Percentiles rank a stretch among this genome's conserved stretches.
These are phyloP conservation scores for Procambarus clarkii DNA, from an alignment of 1,140 invertebrate genomes.

Conservation along the genomic window DNA sequence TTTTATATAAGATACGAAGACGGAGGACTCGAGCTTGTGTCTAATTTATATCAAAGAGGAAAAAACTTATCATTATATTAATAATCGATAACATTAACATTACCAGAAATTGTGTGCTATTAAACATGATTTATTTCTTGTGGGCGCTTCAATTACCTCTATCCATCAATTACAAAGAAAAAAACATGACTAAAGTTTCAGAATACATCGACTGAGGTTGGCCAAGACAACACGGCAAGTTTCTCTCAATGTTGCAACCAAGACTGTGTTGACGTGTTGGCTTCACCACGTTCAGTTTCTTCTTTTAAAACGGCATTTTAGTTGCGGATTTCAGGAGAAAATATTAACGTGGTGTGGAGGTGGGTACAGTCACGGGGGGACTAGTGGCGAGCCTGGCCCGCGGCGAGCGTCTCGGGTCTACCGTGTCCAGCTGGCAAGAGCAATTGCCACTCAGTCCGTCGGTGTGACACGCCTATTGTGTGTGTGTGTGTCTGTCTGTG, in stretches of 20 bases:
- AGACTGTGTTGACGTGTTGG: not conserved
- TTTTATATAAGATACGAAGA: no score
- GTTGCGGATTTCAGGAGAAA: not conserved
- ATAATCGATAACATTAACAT: not conserved
- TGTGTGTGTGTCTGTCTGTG: not conserved
- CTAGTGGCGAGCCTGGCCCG: not conserved
- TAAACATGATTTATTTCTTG: not conserved
- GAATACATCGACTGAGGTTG: not conserved
- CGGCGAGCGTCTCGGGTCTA: not conserved
- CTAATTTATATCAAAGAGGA: constrained; percentile 5
- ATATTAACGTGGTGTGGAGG: not conserved
- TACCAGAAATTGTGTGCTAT: constrained; percentile 3
- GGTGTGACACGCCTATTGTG: not conserved
- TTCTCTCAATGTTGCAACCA: not conserved
- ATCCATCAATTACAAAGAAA: constrained; percentile 14
- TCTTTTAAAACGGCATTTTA: not conserved
- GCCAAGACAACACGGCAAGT: not conserved
- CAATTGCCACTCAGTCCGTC: not conserved
- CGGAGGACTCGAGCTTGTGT: not conserved
- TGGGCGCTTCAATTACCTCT: not conserved
- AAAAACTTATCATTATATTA: not conserved
- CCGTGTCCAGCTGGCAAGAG: not conserved
- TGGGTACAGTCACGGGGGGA: not conserved
- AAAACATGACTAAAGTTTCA: not conserved
- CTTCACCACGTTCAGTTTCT: not conserved